Evolutionary conservation across 2,797 vertebrate genomes (phyloP).

Genomic region (Perdix hodgsoniae): DNA sequence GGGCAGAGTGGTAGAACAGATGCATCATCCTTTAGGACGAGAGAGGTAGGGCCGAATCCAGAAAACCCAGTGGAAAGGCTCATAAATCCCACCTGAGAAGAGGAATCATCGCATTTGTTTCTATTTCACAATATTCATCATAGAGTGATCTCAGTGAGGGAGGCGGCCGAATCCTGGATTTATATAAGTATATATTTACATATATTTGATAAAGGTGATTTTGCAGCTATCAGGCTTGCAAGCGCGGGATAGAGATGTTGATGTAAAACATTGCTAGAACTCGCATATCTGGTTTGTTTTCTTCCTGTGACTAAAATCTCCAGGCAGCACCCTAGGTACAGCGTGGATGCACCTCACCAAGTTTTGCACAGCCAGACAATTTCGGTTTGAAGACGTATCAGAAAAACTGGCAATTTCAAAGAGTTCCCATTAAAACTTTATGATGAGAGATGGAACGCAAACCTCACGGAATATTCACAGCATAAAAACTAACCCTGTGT

Average conservation of each 20-base stretch:
- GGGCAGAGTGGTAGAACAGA: background rate
- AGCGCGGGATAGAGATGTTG: slow-evolving; percentile 31
- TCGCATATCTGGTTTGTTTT: slow-evolving; percentile 33
- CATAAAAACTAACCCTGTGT: slow-evolving; percentile 67
- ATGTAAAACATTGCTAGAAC: slow-evolving; percentile 47
- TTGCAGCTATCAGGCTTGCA: slow-evolving; percentile 11
- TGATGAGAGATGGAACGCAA: slow-evolving; percentile 54
- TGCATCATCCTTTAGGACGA: background rate
- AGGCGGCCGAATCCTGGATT: background rate
- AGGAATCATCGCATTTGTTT: slow-evolving; percentile 22
- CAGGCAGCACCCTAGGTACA: slow-evolving; percentile 13
- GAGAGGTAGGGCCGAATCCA: slow-evolving; percentile 23
- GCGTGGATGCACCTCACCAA: slow-evolving; percentile 50
- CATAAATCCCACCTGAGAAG: slow-evolving; percentile 32
- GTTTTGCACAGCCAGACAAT: slow-evolving; percentile 55
- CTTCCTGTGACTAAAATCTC: slow-evolving; percentile 11
- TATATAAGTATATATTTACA: background rate
- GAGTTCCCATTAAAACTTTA: slow-evolving; percentile 69
- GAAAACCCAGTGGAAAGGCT: background rate
- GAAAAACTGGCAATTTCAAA: slow-evolving; percentile 46
- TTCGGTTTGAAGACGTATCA: slow-evolving; percentile 30
- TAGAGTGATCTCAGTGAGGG: too few relatives aligned
- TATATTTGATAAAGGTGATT: background rate
- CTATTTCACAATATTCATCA: slow-evolving; percentile 20
- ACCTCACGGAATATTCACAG: slow-evolving; percentile 36